Conservation (phyloP, 92 coral and sea anemone species). For the Blastomussa wellsi region DNA sequence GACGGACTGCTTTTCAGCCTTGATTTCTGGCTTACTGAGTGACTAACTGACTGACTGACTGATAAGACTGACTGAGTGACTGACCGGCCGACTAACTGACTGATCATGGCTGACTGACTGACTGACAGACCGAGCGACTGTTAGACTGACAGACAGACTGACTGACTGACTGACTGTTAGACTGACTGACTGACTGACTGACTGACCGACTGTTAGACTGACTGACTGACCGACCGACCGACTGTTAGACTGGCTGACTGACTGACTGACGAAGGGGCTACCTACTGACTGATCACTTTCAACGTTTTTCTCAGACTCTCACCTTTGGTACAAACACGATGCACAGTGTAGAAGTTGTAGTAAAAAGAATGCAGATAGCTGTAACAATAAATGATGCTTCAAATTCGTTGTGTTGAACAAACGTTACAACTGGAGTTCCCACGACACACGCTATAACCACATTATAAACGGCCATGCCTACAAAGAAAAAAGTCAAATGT, state of each 20-base stretch:
- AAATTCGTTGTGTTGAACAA: conserved; percentile 55
- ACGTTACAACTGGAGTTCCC: conserved; percentile 65
- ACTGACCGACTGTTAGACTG: background rate
- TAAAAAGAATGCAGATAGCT: conserved; percentile 68
- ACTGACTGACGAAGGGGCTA: background rate
- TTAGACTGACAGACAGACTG: background rate
- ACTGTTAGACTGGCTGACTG: background rate
- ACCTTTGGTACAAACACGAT: conserved; percentile 85
- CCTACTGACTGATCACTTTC: background rate
- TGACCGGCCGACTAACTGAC: too few species aligned
- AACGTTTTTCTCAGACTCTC: background rate
- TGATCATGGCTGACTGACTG: background rate
- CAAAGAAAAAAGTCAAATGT: too few species aligned
- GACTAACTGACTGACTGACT: too few species aligned
- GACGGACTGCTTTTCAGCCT: too few species aligned
- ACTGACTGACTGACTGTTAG: background rate
- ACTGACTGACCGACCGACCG: background rate
- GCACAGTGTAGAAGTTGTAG: conserved; percentile 77
- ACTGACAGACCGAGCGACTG: background rate
- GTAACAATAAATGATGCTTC: conserved; percentile 68
- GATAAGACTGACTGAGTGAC: too few species aligned
- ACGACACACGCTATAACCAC: conserved; percentile 73
- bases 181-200: background rate
- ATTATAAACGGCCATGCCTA: conserved; percentile 82
- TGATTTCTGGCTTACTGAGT: background rate